A percentile compares a stretch with the other conserved stretches of the same genome.
phyloP scores from a whole-genome alignment of 1,140 invertebrate species.

The Harpegnathos saltator region DNA sequence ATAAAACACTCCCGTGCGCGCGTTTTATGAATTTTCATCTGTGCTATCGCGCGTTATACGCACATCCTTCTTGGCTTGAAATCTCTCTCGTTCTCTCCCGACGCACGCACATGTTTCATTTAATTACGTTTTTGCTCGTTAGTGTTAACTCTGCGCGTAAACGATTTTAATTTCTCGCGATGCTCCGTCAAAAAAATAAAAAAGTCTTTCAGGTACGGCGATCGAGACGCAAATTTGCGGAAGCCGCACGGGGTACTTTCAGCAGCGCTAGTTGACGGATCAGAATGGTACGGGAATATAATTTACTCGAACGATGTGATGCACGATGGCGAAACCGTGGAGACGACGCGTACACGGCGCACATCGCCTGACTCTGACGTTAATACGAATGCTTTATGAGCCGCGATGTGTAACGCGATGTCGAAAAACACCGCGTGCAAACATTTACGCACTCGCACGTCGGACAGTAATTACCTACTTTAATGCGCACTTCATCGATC shows the following conservation, averaged over 20 bases:
- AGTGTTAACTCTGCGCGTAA: too few species aligned
- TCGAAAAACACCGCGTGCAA: constrained; percentile 14
- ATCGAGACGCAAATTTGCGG: background rate
- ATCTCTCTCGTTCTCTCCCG: too few species aligned
- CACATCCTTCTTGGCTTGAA: too few species aligned
- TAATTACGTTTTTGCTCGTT: too few species aligned
- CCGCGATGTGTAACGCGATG: constrained; percentile 26
- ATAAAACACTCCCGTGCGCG: background rate
- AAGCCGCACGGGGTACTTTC: background rate
- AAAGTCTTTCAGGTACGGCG: too few species aligned
- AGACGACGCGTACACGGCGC: constrained; percentile 61
- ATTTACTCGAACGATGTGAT: constrained; percentile 56
- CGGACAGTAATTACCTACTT: constrained; percentile 3
- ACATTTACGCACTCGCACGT: constrained; percentile 17
- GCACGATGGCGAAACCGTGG: constrained; percentile 45
- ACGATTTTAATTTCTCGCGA: too few species aligned
- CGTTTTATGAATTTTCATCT: background rate
- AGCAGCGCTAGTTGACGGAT: background rate
- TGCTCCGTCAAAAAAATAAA: too few species aligned
- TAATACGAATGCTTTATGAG: constrained; percentile 75
- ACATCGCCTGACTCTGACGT: constrained; percentile 69
- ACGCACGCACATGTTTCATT: too few species aligned
- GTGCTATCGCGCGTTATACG: background rate
- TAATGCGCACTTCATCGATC: constrained; percentile 12
- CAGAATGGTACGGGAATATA: constrained; percentile 21